These are phyloP conservation scores for Eidolon helvum DNA, from an alignment of 2,113 vertebrate genomes.

Conservation along the genomic window DNA sequence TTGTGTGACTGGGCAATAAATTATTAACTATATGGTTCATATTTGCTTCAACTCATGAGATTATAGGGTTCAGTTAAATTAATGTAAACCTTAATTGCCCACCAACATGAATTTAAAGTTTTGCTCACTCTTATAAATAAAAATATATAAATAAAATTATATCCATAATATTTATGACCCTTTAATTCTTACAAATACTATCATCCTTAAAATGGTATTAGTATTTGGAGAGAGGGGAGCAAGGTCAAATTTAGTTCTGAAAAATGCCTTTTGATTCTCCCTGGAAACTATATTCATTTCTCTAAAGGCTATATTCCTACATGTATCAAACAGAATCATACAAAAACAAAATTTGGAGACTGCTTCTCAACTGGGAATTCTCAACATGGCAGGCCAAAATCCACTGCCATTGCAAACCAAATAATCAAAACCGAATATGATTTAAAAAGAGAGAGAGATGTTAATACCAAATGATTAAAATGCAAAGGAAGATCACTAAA, in stretches of 20 bases:
- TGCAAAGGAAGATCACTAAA: not conserved
- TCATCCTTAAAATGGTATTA: not conserved
- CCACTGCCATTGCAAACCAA: not conserved
- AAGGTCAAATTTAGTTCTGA: not conserved
- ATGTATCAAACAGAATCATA: not conserved
- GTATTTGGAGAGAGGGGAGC: not conserved
- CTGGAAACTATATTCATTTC: not conserved
- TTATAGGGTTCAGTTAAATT: constrained; percentile 22
- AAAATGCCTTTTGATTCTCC: not conserved
- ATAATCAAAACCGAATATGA: not conserved
- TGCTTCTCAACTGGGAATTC: not conserved
- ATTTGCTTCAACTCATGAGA: constrained; percentile 23
- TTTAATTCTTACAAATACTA: constrained; percentile 18
- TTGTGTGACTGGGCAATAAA: constrained; percentile 40
- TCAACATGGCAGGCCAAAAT: not conserved
- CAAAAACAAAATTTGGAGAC: not conserved
- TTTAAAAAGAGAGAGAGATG: not conserved
- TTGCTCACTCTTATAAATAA: constrained; percentile 39
- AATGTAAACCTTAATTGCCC: constrained; percentile 19
- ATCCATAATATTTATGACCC: constrained; percentile 7
- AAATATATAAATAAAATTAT: constrained; percentile 36
- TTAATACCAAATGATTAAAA: not conserved
- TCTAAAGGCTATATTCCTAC: not conserved
- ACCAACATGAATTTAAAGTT: constrained; percentile 33
- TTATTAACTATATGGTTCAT: constrained; percentile 3